phyloP scores from a whole-genome alignment of 2,888 invertebrate genomes.

The Metallyticus violacea region DNA sequence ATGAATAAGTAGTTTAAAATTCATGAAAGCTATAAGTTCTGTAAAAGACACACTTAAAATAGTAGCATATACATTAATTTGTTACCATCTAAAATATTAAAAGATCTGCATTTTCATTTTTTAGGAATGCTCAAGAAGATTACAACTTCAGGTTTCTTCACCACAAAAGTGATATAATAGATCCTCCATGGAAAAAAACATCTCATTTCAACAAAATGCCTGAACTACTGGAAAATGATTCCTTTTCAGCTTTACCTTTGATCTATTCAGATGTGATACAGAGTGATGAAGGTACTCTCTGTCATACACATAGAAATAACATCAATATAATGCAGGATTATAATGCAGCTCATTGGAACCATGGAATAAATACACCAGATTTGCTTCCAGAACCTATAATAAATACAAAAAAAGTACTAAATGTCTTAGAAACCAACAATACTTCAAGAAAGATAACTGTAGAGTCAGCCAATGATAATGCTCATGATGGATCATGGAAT shows the following conservation, averaged over 20 bases:
- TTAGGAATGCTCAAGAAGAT: background rate
- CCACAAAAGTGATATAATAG: background rate
- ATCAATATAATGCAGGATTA: background rate
- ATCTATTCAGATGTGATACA: background rate
- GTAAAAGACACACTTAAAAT: too few relatives aligned
- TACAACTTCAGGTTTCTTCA: background rate
- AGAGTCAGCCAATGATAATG: background rate
- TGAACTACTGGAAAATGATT: background rate
- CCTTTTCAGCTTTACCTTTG: background rate
- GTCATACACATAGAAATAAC: background rate
- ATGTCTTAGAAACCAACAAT: background rate
- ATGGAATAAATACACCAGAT: background rate
- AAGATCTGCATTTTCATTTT: background rate
- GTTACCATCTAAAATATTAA: too few relatives aligned
- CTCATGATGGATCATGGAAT: background rate
- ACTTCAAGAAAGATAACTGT: background rate
- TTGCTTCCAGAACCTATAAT: background rate
- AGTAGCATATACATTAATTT: too few relatives aligned
- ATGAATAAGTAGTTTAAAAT: too few relatives aligned
- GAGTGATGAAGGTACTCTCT: background rate
- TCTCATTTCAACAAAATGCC: background rate
- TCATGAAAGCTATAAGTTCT: too few relatives aligned
- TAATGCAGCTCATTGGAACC: background rate
- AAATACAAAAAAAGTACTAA: background rate
- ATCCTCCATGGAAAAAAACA: background rate